phyloP scores from a whole-genome alignment of 2,113 vertebrate species.

The Anhinga anhinga region DNA sequence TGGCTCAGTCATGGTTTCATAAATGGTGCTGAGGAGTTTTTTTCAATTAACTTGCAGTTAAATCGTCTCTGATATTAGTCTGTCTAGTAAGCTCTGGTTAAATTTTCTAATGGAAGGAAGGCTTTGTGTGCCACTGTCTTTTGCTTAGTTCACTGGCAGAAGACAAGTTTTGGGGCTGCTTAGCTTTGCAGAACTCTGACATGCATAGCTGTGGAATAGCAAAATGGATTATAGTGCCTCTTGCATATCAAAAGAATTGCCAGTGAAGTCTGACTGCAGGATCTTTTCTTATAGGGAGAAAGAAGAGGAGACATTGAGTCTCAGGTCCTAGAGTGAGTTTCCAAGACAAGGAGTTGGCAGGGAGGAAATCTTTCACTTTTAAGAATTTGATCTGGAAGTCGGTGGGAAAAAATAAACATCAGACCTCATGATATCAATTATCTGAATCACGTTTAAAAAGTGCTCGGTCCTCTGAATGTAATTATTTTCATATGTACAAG shows the following conservation, averaged over 20 bases:
- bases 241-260: neutral
- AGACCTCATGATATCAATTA: neutral
- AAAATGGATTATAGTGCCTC: neutral
- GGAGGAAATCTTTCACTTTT: neutral
- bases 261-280: neutral
- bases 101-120: neutral
- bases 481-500: neutral
- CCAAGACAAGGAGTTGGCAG: neutral
- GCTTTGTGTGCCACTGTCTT: neutral
- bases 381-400: neutral
- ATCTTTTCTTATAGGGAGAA: neutral
- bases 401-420: neutral
- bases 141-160: neutral
- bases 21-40: neutral
- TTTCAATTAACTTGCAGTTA: neutral
- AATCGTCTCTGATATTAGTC: neutral
- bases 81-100: neutral
- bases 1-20: neutral
- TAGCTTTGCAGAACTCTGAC: neutral
- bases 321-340: neutral
- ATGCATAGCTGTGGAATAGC: neutral
- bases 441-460: neutral
- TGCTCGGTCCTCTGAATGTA: neutral
- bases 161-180: neutral
- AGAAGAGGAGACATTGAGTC: neutral